A percentile compares a stretch with the other conserved stretches of the same genome.
Conservation (phyloP, 2,113 vertebrate species). For the Rynchops niger region DNA sequence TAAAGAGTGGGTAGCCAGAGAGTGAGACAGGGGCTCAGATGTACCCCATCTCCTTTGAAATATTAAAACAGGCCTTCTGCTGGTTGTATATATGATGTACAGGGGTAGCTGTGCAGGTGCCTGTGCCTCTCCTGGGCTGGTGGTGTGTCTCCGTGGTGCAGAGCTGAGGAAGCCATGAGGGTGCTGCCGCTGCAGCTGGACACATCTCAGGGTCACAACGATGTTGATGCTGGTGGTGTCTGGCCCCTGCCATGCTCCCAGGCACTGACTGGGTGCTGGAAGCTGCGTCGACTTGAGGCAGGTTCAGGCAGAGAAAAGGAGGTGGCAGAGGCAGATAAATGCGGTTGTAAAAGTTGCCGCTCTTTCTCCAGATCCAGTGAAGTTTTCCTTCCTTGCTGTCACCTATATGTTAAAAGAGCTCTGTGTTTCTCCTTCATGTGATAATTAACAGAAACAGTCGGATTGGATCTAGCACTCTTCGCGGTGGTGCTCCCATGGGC, state of each 20-base stretch:
- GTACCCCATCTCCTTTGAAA: not conserved
- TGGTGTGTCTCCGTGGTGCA: too few species aligned
- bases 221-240: too few species aligned
- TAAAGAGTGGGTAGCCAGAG: not conserved
- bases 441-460: not conserved
- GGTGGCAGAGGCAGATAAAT: not conserved
- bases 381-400: not conserved
- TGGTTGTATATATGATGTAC: accelerated
- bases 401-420: not conserved
- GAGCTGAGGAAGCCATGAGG: too few species aligned
- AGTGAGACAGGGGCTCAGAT: not conserved
- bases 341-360: not conserved
- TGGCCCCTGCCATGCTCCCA: not conserved
- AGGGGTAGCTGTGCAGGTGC: too few species aligned
- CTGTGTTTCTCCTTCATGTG: not conserved
- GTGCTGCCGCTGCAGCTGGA: too few species aligned
- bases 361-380: not conserved
- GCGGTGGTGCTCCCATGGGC: not conserved
- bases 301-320: not conserved
- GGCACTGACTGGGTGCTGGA: not conserved
- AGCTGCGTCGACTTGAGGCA: accelerated
- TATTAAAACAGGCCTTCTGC: not conserved
- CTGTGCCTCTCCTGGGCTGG: too few species aligned
- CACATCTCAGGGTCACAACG: too few species aligned
- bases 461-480: not conserved